Conservation (phyloP, 2,797 vertebrate species). For the Picus viridis region DNA sequence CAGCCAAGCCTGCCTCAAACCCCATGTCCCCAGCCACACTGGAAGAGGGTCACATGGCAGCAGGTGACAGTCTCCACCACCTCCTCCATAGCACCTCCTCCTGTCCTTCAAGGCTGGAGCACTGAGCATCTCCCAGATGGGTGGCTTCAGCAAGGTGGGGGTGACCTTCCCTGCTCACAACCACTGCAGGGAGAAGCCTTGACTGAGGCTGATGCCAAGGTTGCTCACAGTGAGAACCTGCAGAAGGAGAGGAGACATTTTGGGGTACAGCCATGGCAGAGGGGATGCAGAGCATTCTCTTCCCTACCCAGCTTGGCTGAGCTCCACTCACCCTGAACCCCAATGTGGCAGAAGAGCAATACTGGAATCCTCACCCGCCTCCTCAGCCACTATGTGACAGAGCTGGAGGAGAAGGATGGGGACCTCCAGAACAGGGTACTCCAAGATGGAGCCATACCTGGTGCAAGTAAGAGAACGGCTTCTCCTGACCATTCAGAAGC, state of each 20-base stretch:
- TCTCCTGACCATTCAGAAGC: constrained; percentile 83
- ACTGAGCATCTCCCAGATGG: accelerated
- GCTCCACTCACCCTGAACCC: not conserved
- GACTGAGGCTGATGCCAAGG: constrained; percentile 82
- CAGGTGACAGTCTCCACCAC: not conserved
- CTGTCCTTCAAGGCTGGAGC: accelerated
- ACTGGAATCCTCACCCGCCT: accelerated
- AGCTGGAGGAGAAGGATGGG: not conserved
- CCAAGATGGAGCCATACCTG: constrained; percentile 72
- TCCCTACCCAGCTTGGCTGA: not conserved
- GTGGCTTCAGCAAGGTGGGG: accelerated
- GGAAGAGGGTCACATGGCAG: accelerated
- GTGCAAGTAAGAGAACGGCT: constrained; percentile 79
- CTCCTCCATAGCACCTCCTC: not conserved
- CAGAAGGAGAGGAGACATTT: not conserved
- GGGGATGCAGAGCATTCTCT: not conserved
- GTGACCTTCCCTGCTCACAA: constrained; percentile 45
- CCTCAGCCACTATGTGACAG: not conserved
- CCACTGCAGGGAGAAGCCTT: constrained; percentile 88
- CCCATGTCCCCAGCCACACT: accelerated
- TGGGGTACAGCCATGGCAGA: accelerated
- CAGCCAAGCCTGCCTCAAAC: accelerated
- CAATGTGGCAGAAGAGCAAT: not conserved
- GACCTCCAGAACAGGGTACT: not conserved
- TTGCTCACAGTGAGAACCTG: constrained; percentile 83